Evolutionary conservation across 2,113 vertebrate species (phyloP).

Genomic region (Aplodontia rufa): DNA sequence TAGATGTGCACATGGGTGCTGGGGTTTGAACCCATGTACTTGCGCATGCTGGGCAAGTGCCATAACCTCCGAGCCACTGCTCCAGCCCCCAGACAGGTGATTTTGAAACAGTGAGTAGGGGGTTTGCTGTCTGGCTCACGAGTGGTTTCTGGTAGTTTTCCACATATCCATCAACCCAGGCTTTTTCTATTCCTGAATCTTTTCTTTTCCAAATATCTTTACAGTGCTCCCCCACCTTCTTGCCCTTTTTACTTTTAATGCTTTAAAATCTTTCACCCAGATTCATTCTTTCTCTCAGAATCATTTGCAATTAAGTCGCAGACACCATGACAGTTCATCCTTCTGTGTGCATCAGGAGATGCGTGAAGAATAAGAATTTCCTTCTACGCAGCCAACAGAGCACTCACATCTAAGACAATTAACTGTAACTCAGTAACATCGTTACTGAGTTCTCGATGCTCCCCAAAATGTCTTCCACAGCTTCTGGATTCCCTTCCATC

Average conservation of each 20-base stretch:
- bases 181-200: background rate
- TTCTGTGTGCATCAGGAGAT: background rate
- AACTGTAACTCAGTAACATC: background rate
- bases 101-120: no score
- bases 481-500: background rate
- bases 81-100: no score
- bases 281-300: background rate
- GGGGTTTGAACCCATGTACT: no score
- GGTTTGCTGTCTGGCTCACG: no score
- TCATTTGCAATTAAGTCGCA: conserved; percentile 30
- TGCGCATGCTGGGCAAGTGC: no score
- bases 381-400: background rate
- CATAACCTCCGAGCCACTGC: no score
- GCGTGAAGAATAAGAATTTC: background rate
- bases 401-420: background rate
- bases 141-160: no score
- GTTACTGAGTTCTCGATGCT: background rate
- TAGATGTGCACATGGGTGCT: no score
- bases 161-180: no score
- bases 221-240: background rate
- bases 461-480: background rate
- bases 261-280: conserved; percentile 23
- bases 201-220: background rate
- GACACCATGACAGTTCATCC: background rate
- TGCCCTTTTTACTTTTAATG: background rate